These are phyloP conservation scores for Macquaria ambigua DNA, from an alignment of 2,113 vertebrate species.

Conservation along the genomic window DNA sequence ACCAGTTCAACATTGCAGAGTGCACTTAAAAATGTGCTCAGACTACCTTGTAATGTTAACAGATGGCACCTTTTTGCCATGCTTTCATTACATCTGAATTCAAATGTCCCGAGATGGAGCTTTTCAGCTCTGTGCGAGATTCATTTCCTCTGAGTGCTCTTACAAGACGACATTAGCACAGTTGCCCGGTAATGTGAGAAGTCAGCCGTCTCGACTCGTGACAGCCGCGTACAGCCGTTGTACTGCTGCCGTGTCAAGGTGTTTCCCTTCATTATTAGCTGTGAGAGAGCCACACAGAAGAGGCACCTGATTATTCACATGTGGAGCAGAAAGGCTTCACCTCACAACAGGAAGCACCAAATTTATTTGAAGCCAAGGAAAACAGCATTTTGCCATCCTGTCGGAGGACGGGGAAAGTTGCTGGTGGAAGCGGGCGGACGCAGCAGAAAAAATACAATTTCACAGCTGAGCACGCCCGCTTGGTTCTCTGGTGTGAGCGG, in stretches of 20 bases:
- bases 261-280: conserved; percentile 39
- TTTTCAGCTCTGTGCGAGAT: conserved; percentile 27
- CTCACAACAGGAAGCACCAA: conserved; percentile 31
- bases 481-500: conserved; percentile 61
- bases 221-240: background rate
- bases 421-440: conserved; percentile 26
- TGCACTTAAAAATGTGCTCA: conserved; percentile 35
- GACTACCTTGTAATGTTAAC: conserved; percentile 47
- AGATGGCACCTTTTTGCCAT: conserved; percentile 34
- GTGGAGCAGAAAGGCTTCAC: conserved; percentile 40
- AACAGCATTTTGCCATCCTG: conserved; percentile 24
- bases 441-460: conserved; percentile 80
- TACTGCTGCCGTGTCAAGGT: conserved; percentile 5
- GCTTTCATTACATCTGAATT: conserved; percentile 49
- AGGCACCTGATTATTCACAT: conserved; percentile 50
- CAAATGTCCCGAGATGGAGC: conserved; percentile 44
- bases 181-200: conserved; percentile 34
- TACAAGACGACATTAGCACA: conserved; percentile 25
- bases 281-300: background rate
- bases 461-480: conserved; percentile 80
- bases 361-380: conserved; percentile 30
- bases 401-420: conserved; percentile 29
- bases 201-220: conserved; percentile 19
- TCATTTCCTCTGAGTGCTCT: conserved; percentile 36
- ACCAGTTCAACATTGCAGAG: conserved; percentile 12